Percentiles rank a stretch among this genome's conserved stretches.
Evolutionary conservation across 2,888 invertebrate genomes (phyloP).

Genomic region (Calliphora vomitoria): DNA sequence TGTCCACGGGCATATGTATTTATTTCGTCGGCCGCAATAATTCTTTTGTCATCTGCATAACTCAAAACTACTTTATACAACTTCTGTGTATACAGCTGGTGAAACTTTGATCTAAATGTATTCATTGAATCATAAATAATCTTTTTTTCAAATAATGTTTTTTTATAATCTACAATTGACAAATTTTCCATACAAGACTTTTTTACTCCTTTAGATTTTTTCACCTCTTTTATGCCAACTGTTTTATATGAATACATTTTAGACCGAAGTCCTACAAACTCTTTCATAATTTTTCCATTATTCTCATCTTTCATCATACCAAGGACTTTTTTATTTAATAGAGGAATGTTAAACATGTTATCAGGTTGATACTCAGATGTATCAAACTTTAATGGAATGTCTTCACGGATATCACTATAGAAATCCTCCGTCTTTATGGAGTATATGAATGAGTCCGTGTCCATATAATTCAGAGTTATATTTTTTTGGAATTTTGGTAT

Average conservation of each 20-base stretch:
- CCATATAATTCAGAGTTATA: neutral
- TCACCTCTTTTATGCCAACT: neutral
- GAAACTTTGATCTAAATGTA: too few species aligned
- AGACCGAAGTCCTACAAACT: neutral
- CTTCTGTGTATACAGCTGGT: too few species aligned
- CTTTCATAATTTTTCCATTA: neutral
- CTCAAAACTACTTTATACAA: too few species aligned
- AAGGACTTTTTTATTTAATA: neutral
- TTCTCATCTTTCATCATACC: slow-evolving; percentile 9
- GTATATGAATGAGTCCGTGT: neutral
- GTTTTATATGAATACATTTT: slow-evolving; percentile 3
- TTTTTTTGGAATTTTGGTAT: neutral
- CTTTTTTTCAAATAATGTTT: too few species aligned
- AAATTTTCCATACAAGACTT: neutral
- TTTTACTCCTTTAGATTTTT: neutral
- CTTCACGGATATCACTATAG: neutral
- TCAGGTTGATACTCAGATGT: too few species aligned
- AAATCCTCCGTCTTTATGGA: neutral
- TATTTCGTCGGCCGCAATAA: too few species aligned
- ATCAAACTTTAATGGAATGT: neutral
- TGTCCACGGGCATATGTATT: too few species aligned
- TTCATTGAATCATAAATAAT: too few species aligned
- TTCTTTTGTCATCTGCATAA: too few species aligned
- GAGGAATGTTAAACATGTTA: too few species aligned
- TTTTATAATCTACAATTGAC: too few species aligned